Conservation (phyloP, 2,797 vertebrate genomes). For the Enteromius radiatus region DNA sequence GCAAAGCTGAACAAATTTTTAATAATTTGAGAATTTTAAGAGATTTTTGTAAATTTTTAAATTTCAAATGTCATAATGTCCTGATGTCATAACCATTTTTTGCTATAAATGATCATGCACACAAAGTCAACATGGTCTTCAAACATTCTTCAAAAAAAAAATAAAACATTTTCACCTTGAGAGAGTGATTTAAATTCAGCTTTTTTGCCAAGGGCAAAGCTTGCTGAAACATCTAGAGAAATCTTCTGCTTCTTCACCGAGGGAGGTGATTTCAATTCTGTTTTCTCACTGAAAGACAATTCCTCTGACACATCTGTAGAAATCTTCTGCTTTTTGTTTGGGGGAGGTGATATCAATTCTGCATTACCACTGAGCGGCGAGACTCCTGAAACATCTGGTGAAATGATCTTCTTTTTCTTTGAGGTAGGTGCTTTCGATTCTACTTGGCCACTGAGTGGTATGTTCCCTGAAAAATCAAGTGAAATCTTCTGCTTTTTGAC, state of each 20-base stretch:
- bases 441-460: background rate
- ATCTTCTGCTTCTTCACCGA: conserved; percentile 67
- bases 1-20: too few relatives aligned
- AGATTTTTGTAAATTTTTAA: too few relatives aligned
- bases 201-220: background rate
- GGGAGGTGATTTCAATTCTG: conserved; percentile 52
- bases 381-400: background rate
- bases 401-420: conserved; percentile 66
- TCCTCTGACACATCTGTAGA: background rate
- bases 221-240: background rate
- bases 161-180: background rate
- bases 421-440: conserved; percentile 58
- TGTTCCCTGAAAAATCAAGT: conserved; percentile 15
- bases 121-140: background rate
- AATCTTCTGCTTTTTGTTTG: conserved; percentile 10
- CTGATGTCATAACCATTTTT: background rate
- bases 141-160: background rate
- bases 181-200: background rate
- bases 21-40: too few relatives aligned
- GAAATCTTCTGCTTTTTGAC: conserved; percentile 5
- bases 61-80: background rate
- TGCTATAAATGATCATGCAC: background rate
- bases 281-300: background rate
- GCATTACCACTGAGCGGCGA: background rate
- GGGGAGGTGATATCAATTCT: background rate